Conservation (phyloP, 2,113 vertebrate genomes). For the Calyptommatus sinebrachiatus region DNA sequence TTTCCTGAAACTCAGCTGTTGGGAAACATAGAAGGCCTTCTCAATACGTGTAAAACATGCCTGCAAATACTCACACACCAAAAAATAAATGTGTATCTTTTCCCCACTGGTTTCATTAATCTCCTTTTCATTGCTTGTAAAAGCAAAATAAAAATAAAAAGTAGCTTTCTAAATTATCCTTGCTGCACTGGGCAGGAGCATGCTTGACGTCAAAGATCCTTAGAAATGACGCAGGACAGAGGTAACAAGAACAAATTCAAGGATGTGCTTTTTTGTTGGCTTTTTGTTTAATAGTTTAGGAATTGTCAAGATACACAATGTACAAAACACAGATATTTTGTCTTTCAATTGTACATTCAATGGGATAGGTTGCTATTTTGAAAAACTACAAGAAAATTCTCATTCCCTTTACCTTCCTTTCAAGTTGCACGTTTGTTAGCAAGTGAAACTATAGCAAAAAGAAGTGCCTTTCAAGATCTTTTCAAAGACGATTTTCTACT, state of each 20-base stretch:
- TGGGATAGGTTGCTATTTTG: not conserved
- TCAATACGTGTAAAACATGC: slow-evolving; percentile 10
- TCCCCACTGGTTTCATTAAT: slow-evolving; percentile 30
- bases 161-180: slow-evolving; percentile 27
- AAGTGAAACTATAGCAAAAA: slow-evolving; percentile 14
- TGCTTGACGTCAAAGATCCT: not conserved
- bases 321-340: not conserved
- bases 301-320: not conserved
- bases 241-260: slow-evolving; percentile 15
- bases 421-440: not conserved
- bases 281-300: slow-evolving; percentile 1
- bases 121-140: slow-evolving; percentile 20
- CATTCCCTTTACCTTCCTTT: not conserved
- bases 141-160: not conserved
- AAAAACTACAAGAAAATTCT: not conserved
- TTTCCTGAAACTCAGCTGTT: not conserved
- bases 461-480: not conserved
- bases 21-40: not conserved
- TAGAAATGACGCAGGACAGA: not conserved
- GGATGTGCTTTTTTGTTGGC: not conserved
- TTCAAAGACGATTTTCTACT: slow-evolving; percentile 5
- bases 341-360: not conserved
- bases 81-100: slow-evolving; percentile 37
- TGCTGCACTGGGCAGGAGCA: not conserved
- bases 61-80: slow-evolving; percentile 45